Base-by-base conservation (phyloP, 2,888 invertebrate genomes). In the Limenitis camilla region DNA sequence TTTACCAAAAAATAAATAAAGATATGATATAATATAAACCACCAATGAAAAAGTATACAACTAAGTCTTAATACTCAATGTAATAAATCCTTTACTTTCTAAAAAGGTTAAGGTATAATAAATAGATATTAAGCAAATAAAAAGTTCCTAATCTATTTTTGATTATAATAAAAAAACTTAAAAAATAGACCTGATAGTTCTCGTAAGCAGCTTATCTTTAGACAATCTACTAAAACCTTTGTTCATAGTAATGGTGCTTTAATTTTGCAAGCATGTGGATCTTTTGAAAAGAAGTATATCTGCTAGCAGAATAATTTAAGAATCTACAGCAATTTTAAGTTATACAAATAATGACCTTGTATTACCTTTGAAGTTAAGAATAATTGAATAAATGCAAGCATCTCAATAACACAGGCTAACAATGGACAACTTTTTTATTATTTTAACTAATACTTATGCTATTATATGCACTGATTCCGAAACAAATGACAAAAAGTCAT, bases 191-290 rank as follows among this genome's bases (percentile, higher is more conserved):
- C 32, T 32, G 61, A 42, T 64, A 66, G 60, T 63, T 62, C 39
- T 43, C 33, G 10, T 38, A 63, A 60, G 64, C 66, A 63, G 31
- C 38, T 49, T 54, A 46, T 41, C 43, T 52, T 49, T 49, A 47
- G 47, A 50, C 52, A 55, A 42, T 36, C 43, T 41, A 50, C 40
- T 51, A 48, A 44, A 48, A 52, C 28, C 35, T 44, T 54, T 59
- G 56, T 52, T 59, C 56, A 52, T 52, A 52, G 62, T 62, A 49
- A 45, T 71, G 73, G 79, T 76, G 75, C 71, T 72, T 67, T 66
- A 66, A 64, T 72, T 71, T 70, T 72, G 76, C 75, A 82, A 81
- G 82, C 81, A 76, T 43, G 40, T 69, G 68, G 73, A 75, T 74
- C 72, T 74, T 59, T 66, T 61, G 46, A 53, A 40, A 54, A 59